Evolutionary conservation across 2,797 vertebrate genomes (phyloP).

Genomic region (Lemur catta): DNA sequence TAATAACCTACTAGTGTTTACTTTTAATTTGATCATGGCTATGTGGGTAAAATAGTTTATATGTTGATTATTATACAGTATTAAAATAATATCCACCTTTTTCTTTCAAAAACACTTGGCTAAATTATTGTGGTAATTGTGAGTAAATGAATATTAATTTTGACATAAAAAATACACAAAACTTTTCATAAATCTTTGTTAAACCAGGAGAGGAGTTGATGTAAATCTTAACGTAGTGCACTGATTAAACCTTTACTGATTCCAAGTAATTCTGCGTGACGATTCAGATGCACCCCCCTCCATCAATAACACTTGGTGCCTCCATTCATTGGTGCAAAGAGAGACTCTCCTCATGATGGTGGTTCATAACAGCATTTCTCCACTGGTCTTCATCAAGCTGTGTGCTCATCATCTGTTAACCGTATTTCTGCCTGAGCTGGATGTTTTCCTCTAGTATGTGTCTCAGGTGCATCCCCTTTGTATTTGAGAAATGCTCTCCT

Average conservation of each 20-base stretch:
- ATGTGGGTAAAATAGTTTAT: background rate
- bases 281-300: background rate
- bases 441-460: background rate
- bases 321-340: background rate
- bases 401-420: background rate
- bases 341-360: background rate
- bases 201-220: background rate
- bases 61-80: background rate
- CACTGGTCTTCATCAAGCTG: background rate
- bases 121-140: background rate
- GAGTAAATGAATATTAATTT: background rate
- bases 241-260: background rate
- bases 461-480: background rate
- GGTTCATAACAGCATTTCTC: background rate
- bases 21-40: background rate
- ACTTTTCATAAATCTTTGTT: background rate
- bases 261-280: background rate
- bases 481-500: background rate
- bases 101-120: background rate
- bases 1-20: background rate
- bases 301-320: background rate
- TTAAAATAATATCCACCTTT: background rate
- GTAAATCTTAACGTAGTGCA: background rate
- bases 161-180: background rate
- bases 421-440: background rate